Evolutionary conservation across 2,113 vertebrate genomes (phyloP).

Genomic region (Crotalus horridus): DNA sequence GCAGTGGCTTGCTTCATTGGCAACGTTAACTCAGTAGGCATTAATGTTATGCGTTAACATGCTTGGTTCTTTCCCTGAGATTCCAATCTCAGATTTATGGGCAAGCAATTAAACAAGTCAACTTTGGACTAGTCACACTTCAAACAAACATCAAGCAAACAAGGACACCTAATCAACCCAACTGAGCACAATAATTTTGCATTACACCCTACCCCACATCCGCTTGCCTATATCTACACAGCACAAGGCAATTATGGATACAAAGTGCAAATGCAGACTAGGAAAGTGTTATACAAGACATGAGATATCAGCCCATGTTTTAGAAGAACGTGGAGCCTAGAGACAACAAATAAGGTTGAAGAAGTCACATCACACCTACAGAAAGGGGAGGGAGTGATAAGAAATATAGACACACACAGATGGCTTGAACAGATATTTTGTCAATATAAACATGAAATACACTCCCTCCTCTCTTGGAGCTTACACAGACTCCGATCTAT

Average conservation of each 20-base stretch:
- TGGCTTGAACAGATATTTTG: slow-evolving; percentile 13
- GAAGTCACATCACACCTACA: slow-evolving; percentile 1
- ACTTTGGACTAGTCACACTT: not conserved
- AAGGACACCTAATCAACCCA: not conserved
- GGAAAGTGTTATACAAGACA: not conserved
- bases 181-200: not conserved
- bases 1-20: not conserved
- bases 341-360: not conserved
- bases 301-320: not conserved
- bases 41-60: not conserved
- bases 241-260: not conserved
- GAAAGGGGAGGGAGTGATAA: not conserved
- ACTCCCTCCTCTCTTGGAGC: not conserved
- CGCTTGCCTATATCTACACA: not conserved
- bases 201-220: not conserved
- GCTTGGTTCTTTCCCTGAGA: not conserved
- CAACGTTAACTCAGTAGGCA: not conserved
- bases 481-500: not conserved
- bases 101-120: not conserved
- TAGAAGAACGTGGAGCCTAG: not conserved
- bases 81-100: not conserved
- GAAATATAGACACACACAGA: slow-evolving; percentile 8
- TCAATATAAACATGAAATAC: slow-evolving; percentile 8
- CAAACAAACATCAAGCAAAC: not conserved
- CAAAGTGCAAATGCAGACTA: not conserved